Evolutionary conservation across 2,888 invertebrate species (phyloP).

Genomic region (Eledona agricola): DNA sequence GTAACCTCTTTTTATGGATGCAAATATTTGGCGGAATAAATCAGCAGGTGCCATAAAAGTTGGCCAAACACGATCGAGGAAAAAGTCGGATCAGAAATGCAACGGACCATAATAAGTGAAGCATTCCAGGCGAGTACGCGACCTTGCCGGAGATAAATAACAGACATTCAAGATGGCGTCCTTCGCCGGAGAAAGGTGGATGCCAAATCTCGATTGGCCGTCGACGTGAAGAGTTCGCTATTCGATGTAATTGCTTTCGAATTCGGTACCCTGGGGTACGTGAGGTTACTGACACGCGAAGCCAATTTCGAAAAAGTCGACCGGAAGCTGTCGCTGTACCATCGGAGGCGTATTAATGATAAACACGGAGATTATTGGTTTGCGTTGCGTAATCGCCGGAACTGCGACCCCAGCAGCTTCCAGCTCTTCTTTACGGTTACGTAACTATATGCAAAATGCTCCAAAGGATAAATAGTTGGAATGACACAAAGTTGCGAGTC

Average conservation of each 20-base stretch:
- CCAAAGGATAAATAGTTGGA: background rate
- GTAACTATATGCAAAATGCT: too few relatives aligned
- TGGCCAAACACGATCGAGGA: constrained; percentile 3
- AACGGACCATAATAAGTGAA: constrained; percentile 31
- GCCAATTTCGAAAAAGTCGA: constrained; percentile 19
- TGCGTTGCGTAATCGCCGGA: constrained; percentile 21
- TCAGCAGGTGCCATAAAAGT: constrained; percentile 10
- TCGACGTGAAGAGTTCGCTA: constrained; percentile 27
- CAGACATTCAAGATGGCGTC: constrained; percentile 43
- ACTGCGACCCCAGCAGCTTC: too few relatives aligned
- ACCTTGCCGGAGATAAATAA: constrained; percentile 47
- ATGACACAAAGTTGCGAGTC: constrained; percentile 17
- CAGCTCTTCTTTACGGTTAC: too few relatives aligned
- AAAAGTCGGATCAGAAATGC: constrained; percentile 22
- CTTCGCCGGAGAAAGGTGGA: constrained; percentile 49
- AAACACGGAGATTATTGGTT: constrained; percentile 10
- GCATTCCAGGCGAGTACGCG: constrained; percentile 49
- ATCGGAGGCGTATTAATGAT: constrained; percentile 8
- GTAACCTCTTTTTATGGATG: constrained; percentile 11
- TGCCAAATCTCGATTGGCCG: constrained; percentile 38
- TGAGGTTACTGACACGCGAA: constrained; percentile 24
- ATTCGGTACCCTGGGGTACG: constrained; percentile 14
- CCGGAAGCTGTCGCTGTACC: constrained; percentile 19
- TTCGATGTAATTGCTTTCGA: constrained; percentile 26
- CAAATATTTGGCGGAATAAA: constrained; percentile 29